Base-by-base conservation (phyloP, 2,797 vertebrate species). In the Cyprinella venusta region DNA sequence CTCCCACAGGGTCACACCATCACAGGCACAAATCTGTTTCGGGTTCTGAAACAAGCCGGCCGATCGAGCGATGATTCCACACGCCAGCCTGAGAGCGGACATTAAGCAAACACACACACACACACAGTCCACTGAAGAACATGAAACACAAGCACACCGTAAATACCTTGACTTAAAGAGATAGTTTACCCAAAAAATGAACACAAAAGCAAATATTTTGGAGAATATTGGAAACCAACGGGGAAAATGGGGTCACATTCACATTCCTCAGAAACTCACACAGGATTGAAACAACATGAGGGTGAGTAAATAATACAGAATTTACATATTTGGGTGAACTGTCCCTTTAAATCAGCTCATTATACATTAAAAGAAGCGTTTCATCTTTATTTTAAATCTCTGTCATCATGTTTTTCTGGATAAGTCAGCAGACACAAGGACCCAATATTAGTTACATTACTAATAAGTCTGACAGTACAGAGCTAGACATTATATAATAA, bases 1-100 rank as follows among this genome's bases (percentile, higher is more conserved):
- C 85, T 99, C 97, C 97, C 97, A 98, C 24, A 97, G 92, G 0
- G 97, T 97, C 79, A 97, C 89, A 1, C 97, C 97, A 0, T 98
- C 96, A 0, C 97, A 99, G 24, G 96, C 91, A 15, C 97, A 99
- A 48, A 98, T 93, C 87, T 91, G 92, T 83, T 98, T 99, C 81
- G 95, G 89, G 86, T 98, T 98, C 90, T 98, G 94, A 92, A 98
- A 98, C 8, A 99, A 96, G 30, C 96, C 95, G 0, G 97, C 94
- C 0, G 97, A 97, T 0, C 96, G 94, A 24, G 97, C 97, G 0
- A 98, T 98, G 92, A 98, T 97, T 16, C 97, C 97, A 26, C 96
- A 98, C 38, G 96, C 97, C 90, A 98, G 90, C 84, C 97, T 99
- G 54, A 50, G 18, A 54, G 52, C 15, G 3, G 40, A 38, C 8